These are phyloP conservation scores for Penaeus chinensis DNA, from an alignment of 1,140 invertebrate genomes.

Conservation along the genomic window DNA sequence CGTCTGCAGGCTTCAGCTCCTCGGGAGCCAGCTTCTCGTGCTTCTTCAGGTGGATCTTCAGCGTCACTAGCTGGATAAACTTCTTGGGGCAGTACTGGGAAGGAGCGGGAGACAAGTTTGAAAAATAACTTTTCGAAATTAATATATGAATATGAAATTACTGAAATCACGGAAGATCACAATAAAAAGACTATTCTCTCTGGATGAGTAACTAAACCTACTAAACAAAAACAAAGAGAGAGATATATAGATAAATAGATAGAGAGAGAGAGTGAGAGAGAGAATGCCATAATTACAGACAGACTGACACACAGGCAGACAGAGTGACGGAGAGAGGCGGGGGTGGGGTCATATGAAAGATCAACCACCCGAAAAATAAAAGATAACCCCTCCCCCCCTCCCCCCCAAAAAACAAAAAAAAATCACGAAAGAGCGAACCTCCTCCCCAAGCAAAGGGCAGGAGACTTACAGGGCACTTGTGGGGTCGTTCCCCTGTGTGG, in stretches of 20 bases:
- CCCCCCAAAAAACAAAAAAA: not conserved
- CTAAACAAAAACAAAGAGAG: no score
- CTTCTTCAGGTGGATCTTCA: slow-evolving; percentile 60
- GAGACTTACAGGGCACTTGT: slow-evolving; percentile 55
- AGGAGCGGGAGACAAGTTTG: not conserved
- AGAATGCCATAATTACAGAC: no score
- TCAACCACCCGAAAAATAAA: no score
- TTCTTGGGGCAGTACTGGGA: slow-evolving; percentile 49
- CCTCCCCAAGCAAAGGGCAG: not conserved
- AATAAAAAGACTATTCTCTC: not conserved
- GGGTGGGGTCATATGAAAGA: no score
- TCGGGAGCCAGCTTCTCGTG: slow-evolving; percentile 59
- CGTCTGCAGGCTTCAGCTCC: not conserved
- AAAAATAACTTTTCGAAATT: not conserved
- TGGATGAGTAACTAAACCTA: no score
- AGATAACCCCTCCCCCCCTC: no score
- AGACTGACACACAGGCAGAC: no score
- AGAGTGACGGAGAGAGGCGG: no score
- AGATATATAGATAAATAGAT: no score
- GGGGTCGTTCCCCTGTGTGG: slow-evolving; percentile 65
- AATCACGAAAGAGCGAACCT: no score
- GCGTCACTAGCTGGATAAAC: slow-evolving; percentile 57
- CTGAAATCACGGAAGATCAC: not conserved
- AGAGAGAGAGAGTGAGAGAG: no score
- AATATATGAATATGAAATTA: not conserved